Evolutionary conservation across 2,797 vertebrate species (phyloP).

Genomic region (Gastrophryne carolinensis): DNA sequence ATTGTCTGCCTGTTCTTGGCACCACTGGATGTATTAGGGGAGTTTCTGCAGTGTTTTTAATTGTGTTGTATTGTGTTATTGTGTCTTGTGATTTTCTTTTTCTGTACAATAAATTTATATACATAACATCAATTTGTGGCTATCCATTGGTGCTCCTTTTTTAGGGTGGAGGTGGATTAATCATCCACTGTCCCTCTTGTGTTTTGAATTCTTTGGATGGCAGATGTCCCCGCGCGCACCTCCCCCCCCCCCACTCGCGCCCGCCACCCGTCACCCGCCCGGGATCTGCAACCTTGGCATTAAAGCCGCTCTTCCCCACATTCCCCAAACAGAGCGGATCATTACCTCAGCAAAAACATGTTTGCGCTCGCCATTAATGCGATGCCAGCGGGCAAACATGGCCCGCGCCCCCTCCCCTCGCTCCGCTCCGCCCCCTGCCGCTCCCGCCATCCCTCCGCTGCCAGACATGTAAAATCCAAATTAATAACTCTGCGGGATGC

Average conservation of each 20-base stretch:
- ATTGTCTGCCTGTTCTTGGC: too few relatives aligned
- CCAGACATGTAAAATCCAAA: not conserved
- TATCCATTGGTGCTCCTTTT: too few relatives aligned
- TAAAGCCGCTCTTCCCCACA: not conserved
- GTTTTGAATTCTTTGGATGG: constrained; percentile 48
- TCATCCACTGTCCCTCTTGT: too few relatives aligned
- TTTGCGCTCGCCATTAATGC: constrained; percentile 31
- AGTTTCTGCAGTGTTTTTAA: too few relatives aligned
- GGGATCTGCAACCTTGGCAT: constrained; percentile 25
- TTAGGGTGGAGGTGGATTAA: too few relatives aligned
- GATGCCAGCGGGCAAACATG: not conserved
- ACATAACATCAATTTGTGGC: too few relatives aligned
- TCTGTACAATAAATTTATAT: too few relatives aligned
- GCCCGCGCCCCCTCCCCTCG: not conserved
- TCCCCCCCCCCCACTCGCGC: not conserved
- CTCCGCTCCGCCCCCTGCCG: not conserved
- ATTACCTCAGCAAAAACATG: constrained; percentile 36
- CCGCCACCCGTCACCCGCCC: too few relatives aligned
- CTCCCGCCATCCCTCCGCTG: not conserved
- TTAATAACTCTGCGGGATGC: not conserved
- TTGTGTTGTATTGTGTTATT: too few relatives aligned
- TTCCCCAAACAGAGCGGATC: not conserved
- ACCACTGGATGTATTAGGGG: too few relatives aligned
- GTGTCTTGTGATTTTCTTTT: too few relatives aligned
- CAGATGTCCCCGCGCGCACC: constrained; percentile 49